Evolutionary conservation across 2,888 invertebrate genomes (phyloP).

Genomic region (Diaperis boleti): DNA sequence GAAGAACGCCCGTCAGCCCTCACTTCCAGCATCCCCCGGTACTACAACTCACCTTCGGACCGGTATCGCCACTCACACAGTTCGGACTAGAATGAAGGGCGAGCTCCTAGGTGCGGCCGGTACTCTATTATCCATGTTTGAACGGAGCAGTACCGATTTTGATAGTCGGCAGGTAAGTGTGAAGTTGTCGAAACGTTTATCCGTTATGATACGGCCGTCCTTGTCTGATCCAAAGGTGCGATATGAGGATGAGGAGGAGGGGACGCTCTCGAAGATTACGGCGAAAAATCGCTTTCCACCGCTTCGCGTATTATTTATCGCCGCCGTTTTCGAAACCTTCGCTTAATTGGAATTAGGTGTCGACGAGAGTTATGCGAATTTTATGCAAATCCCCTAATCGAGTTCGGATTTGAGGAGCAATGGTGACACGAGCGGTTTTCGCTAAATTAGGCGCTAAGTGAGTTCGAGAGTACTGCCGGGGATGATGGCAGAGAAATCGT

Average conservation of each 20-base stretch:
- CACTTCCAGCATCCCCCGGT: too few relatives aligned
- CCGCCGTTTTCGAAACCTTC: slow-evolving; percentile 13
- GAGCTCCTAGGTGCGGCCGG: slow-evolving; percentile 29
- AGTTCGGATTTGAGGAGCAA: neutral
- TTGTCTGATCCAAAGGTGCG: slow-evolving; percentile 31
- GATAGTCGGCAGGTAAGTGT: slow-evolving; percentile 31
- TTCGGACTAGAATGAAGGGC: slow-evolving; percentile 33
- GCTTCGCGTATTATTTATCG: too few relatives aligned
- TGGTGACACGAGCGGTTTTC: slow-evolving; percentile 26
- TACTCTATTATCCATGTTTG: slow-evolving; percentile 29
- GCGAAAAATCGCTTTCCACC: slow-evolving; percentile 8
- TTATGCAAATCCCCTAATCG: slow-evolving; percentile 27
- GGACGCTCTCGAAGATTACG: slow-evolving; percentile 36
- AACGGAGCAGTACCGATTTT: slow-evolving; percentile 19
- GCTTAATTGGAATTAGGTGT: slow-evolving; percentile 2
- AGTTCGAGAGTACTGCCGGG: neutral
- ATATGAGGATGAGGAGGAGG: slow-evolving; percentile 30
- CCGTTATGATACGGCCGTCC: slow-evolving; percentile 38
- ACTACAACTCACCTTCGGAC: slow-evolving; percentile 35
- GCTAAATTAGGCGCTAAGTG: slow-evolving; percentile 25
- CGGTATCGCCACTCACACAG: too few relatives aligned
- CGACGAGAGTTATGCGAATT: slow-evolving; percentile 25
- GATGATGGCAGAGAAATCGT: slow-evolving; percentile 30
- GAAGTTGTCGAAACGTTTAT: slow-evolving; percentile 41
- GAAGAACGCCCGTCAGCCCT: too few relatives aligned